Base-by-base conservation (phyloP, 2,113 vertebrate species). In the Lagenorhynchus albirostris region DNA sequence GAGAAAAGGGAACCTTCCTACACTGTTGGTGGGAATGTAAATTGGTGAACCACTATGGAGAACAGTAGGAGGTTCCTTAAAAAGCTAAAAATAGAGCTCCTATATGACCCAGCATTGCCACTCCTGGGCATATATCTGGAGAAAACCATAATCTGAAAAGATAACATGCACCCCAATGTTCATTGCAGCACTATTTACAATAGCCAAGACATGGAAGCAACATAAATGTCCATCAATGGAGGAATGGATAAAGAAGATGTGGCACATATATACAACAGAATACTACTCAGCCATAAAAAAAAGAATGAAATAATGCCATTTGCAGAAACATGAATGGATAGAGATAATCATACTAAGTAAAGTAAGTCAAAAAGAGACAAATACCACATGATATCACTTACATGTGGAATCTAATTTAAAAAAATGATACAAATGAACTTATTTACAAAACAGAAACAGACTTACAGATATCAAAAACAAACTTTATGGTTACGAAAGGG, bases 171-270 rank as follows among this genome's bases (percentile, higher is more conserved):
- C 8, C 25, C 8, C 41, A 29, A 1, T 44, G 71, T 44, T 74
- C 71, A 29, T 0, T 47, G 4, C 41, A 47, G 41, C 26, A 74
- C 0, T 1, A 29, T 26, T 8, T 74, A 29, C 8, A 47, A 31
- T 13, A 74, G 26, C 71, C 41, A 31, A 14, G 41, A 74, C 14
- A 9, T 74, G 26, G 71, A 14, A 47, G 8, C 41, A 74, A 74
- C 25, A 26, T 74, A 74, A 74, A 31, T 74, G 25, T 74, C 44
- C 71, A 74, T 47, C 6, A 1, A 17, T 14, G 44, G 41, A 47
- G 26, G 26, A 74, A 31, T 17, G 41, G 41, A 74, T 74, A 47
- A 17, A 74, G 25, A 44, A 44, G 26, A 18, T 74, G 71, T 74
- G 71, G 41, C 9, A 74, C 14, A 74, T 29, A 73, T 29, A 47